Percentiles rank a stretch among this genome's conserved stretches.
Conservation (phyloP, 2,797 vertebrate genomes). For the Siniperca scherzeri region DNA sequence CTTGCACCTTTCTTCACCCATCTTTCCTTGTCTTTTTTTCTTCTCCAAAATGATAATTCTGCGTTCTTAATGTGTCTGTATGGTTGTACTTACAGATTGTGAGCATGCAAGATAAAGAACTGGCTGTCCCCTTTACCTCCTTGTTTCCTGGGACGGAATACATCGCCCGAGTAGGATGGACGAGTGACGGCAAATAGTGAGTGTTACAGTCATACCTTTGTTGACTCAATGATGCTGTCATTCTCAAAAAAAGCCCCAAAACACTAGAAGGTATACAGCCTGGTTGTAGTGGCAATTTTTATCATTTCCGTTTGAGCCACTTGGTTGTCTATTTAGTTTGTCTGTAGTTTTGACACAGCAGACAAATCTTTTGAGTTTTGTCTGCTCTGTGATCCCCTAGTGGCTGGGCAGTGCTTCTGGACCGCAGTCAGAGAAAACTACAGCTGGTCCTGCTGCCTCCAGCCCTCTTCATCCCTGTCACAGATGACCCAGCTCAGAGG, state of each 20-base stretch:
- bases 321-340: no score
- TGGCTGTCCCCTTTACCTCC: constrained; percentile 90
- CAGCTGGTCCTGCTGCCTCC: constrained; percentile 94
- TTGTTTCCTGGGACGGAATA: constrained; percentile 95
- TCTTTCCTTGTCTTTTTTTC: background rate
- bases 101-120: constrained; percentile 91
- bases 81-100: constrained; percentile 86
- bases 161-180: constrained; percentile 97
- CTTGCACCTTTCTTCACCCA: background rate
- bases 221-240: background rate
- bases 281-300: no score
- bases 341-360: no score
- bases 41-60: background rate
- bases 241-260: constrained; percentile 4
- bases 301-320: no score
- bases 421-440: constrained; percentile 94
- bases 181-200: constrained; percentile 95
- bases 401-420: constrained; percentile 96
- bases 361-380: background rate
- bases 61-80: constrained; percentile 1
- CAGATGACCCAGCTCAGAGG: constrained; percentile 88
- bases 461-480: constrained; percentile 90
- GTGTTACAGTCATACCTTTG: constrained; percentile 28
- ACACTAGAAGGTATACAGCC: background rate
- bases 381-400: constrained; percentile 75